Evolutionary conservation across 2,113 vertebrate genomes (phyloP).

Genomic region (Xiphias gladius): DNA sequence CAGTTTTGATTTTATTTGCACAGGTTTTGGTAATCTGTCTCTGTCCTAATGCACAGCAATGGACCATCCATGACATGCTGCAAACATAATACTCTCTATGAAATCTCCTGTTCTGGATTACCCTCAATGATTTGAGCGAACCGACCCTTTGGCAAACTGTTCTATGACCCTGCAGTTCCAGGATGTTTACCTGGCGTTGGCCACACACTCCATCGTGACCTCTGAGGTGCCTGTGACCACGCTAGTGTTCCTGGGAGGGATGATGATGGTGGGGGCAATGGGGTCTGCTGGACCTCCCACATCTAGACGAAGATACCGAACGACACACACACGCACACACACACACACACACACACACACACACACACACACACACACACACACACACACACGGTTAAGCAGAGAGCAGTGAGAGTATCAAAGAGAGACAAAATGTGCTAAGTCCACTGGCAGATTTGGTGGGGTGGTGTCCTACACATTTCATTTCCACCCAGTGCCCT

Average conservation of each 20-base stretch:
- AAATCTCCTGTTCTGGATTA: not conserved
- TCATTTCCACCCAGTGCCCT: slow-evolving; percentile 41
- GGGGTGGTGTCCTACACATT: slow-evolving; percentile 32
- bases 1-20: not conserved
- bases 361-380: too few relatives aligned
- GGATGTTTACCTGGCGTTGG: slow-evolving; percentile 91
- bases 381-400: slow-evolving; percentile 6
- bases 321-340: not conserved
- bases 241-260: slow-evolving; percentile 95
- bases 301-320: slow-evolving; percentile 82
- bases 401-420: not conserved
- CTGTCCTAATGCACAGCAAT: not conserved
- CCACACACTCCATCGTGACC: slow-evolving; percentile 97
- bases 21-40: not conserved
- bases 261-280: slow-evolving; percentile 95
- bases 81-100: not conserved
- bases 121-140: slow-evolving; percentile 1
- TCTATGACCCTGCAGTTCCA: not conserved
- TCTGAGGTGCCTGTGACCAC: slow-evolving; percentile 94
- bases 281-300: slow-evolving; percentile 95
- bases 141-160: not conserved
- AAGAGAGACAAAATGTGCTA: not conserved
- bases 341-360: not conserved
- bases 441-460: not conserved
- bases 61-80: not conserved